These are phyloP conservation scores for Muscina levida DNA, from an alignment of 2,888 invertebrate species.

Conservation along the genomic window DNA sequence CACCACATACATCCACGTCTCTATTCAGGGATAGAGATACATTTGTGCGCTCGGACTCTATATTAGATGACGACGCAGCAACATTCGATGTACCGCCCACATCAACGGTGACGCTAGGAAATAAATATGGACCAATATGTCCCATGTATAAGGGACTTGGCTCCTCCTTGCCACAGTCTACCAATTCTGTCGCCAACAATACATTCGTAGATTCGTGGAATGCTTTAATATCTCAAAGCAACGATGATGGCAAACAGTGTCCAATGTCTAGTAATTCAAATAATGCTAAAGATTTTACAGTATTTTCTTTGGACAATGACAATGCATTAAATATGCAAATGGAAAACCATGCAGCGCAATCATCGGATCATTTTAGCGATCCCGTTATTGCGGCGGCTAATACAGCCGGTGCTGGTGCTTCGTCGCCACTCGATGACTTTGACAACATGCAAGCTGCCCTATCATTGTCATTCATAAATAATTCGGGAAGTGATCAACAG, in stretches of 20 bases:
- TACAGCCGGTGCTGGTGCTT: slow-evolving; percentile 29
- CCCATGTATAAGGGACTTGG: slow-evolving; percentile 75
- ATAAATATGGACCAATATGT: slow-evolving; percentile 87
- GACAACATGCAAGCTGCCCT: slow-evolving; percentile 68
- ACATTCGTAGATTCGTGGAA: slow-evolving; percentile 70
- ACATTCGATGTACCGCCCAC: slow-evolving; percentile 84
- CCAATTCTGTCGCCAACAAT: slow-evolving; percentile 66
- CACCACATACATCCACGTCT: slow-evolving; percentile 65
- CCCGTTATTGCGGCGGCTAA: slow-evolving; percentile 28
- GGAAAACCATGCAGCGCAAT: slow-evolving; percentile 48
- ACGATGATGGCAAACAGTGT: slow-evolving; percentile 50
- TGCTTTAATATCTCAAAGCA: slow-evolving; percentile 65
- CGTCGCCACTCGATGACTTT: slow-evolving; percentile 66
- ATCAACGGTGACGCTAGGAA: slow-evolving; percentile 77
- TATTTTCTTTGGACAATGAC: slow-evolving; percentile 63
- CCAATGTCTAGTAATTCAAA: slow-evolving; percentile 45
- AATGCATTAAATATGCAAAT: slow-evolving; percentile 53
- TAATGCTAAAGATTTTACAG: slow-evolving; percentile 66
- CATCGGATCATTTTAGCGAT: slow-evolving; percentile 45
- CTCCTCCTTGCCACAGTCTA: slow-evolving; percentile 41
- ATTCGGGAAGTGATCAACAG: slow-evolving; percentile 57
- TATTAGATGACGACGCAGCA: slow-evolving; percentile 83
- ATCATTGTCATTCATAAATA: slow-evolving; percentile 63
- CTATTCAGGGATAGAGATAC: slow-evolving; percentile 70
- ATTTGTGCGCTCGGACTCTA: slow-evolving; percentile 81